Conservation (phyloP, 2,888 invertebrate genomes). For the Helobdella robusta region DNA sequence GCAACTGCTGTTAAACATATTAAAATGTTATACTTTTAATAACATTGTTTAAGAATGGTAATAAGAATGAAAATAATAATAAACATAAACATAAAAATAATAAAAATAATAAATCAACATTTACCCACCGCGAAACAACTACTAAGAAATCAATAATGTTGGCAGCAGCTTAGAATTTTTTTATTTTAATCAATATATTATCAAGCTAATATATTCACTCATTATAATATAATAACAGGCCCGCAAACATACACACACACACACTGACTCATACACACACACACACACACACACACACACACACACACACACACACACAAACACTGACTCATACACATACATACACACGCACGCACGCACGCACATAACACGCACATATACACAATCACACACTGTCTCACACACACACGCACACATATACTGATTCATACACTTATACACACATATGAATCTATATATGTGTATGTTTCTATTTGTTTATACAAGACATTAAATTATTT, state of each 20-base stretch:
- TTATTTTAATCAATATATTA: too few species aligned
- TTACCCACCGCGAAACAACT: too few species aligned
- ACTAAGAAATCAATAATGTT: too few species aligned
- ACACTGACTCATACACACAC: neutral
- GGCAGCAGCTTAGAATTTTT: too few species aligned
- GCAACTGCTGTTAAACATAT: too few species aligned
- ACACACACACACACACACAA: slow-evolving; percentile 9
- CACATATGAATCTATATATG: too few species aligned
- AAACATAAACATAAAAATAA: neutral
- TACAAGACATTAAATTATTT: too few species aligned
- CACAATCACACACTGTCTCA: slow-evolving; percentile 10
- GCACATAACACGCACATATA: neutral
- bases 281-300: slow-evolving; percentile 1
- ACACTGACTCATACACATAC: slow-evolving; percentile 9
- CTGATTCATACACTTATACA: slow-evolving; percentile 5
- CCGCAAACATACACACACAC: neutral
- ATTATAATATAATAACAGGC: neutral
- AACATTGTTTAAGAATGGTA: too few species aligned
- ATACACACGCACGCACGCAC: neutral
- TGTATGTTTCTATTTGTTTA: too few species aligned
- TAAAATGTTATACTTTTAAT: too few species aligned
- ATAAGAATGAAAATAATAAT: neutral
- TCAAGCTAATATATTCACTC: too few species aligned
- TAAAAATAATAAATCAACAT: neutral
- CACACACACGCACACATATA: neutral